Conservation (phyloP, 2,113 vertebrate genomes). For the Puffinus mauretanicus region DNA sequence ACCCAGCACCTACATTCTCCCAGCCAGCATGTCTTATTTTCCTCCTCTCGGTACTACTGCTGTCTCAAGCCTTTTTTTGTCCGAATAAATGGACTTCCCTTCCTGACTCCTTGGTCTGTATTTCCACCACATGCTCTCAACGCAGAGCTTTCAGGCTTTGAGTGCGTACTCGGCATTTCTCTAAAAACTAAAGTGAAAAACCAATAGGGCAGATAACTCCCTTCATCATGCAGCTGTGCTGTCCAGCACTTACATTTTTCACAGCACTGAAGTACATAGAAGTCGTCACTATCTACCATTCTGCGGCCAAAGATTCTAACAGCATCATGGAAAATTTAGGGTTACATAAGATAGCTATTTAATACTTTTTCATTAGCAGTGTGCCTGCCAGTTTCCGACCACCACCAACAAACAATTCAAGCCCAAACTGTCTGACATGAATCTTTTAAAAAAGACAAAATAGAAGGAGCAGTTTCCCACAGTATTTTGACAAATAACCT, state of each 20-base stretch:
- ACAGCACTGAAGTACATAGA: background rate
- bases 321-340: background rate
- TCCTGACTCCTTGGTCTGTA: background rate
- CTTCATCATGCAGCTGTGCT: background rate
- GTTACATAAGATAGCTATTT: background rate
- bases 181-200: background rate
- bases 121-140: background rate
- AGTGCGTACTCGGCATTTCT: background rate
- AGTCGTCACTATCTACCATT: fast-evolving
- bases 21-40: fast-evolving
- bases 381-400: background rate
- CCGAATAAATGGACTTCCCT: background rate
- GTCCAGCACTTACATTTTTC: background rate
- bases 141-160: too few relatives aligned
- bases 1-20: background rate
- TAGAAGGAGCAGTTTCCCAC: fast-evolving
- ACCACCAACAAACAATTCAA: background rate
- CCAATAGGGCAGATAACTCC: fast-evolving
- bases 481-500: background rate
- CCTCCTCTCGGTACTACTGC: background rate
- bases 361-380: background rate
- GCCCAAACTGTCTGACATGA: fast-evolving
- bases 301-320: background rate
- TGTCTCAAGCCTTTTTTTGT: background rate
- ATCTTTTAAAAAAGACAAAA: background rate